Base-by-base conservation (phyloP, 64 coral and sea anemone genomes). In the Exaiptasia diaphana region DNA sequence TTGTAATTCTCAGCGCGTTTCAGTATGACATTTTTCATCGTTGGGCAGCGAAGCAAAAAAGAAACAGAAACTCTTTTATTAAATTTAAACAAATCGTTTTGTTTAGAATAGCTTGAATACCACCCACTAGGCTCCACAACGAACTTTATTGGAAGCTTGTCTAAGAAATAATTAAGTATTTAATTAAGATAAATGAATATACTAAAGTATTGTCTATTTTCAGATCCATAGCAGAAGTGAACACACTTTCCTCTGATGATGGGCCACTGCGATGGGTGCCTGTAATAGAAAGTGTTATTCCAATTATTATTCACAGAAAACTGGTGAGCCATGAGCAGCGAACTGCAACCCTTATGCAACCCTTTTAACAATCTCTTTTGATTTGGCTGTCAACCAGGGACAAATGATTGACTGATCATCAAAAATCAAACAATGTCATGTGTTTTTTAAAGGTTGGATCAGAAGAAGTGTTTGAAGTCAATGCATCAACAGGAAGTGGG, bases 141-240 rank as follows among this genome's bases (percentile, higher is more conserved):
- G n/a, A n/a, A n/a, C n/a, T n/a, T n/a, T n/a, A n/a, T n/a, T n/a
- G n/a, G n/a, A n/a, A n/a, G n/a, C n/a, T n/a, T n/a, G n/a, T n/a
- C n/a, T n/a, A n/a, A n/a, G n/a, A n/a, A n/a, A n/a, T n/a, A n/a
- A n/a, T n/a, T n/a, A n/a, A n/a, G n/a, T n/a, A n/a, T n/a, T n/a
- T n/a, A n/a, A n/a, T n/a, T n/a, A n/a, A n/a, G n/a, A n/a, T n/a
- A n/a, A n/a, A n/a, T n/a, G n/a, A n/a, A n/a, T n/a, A n/a, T n/a
- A n/a, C n/a, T n/a, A n/a, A n/a, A 62, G 18, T 5, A 62, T 69
- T 69, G 35, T 44, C 34, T 20, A 69, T 37, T 37, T 6, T 69
- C 31, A 99, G 94, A 33, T 92, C 90, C 11, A 78, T 92, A 40
- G 89, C 94, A 59, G 94, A 92, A 77, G 89, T 99, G 25, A 99